Base-by-base conservation (phyloP, 1,140 invertebrate genomes). In the Camponotus vicinus region DNA sequence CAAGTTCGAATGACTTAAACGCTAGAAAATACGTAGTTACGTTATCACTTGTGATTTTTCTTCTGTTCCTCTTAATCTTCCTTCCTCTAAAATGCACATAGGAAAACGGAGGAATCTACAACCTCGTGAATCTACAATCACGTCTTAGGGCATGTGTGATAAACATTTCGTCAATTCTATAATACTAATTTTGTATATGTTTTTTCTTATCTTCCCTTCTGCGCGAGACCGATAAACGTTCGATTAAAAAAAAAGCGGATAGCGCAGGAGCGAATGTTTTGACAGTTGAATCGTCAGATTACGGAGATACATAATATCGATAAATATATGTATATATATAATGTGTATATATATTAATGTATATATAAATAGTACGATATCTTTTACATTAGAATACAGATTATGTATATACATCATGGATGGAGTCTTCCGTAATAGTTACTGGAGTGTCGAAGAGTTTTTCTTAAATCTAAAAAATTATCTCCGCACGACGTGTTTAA, bases 281-380 rank as follows among this genome's bases (percentile, higher is more conserved):
- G 32, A 7, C 64, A 40, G 0, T 37, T 52, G 32, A 37, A 40
- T 70, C 45, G 71, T 34, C 75, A 49, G 3, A 37, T 87, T 67
- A 59, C 49, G 64, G 21, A 90, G 71, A 88, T 78, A 90, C 85
- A 85, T 76, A 87, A 86, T 91, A 91, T 91, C 88, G 86, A 91
- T 90, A 91, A 82, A 92, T 91, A 89, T 88, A 84, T 59, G 40
- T 78, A 76, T 85, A 70, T 88, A 52, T 82, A 70, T 84, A 27
- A 73, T 83, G 27, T 87, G 27, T 83, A 13, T 84, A 89, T 90
- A 90, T 90, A 79, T 89, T 45, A 45, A 45, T 45, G 69, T 90
- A 90, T 90, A 90, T 90, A 90, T 90, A 90, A 90, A 91, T 91
- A 91, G 59, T 75, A 91, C 57, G 82, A 78, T 88, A 27, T 71